Evolutionary conservation across 2,113 vertebrate genomes (phyloP).

Genomic region (Labeo catla): DNA sequence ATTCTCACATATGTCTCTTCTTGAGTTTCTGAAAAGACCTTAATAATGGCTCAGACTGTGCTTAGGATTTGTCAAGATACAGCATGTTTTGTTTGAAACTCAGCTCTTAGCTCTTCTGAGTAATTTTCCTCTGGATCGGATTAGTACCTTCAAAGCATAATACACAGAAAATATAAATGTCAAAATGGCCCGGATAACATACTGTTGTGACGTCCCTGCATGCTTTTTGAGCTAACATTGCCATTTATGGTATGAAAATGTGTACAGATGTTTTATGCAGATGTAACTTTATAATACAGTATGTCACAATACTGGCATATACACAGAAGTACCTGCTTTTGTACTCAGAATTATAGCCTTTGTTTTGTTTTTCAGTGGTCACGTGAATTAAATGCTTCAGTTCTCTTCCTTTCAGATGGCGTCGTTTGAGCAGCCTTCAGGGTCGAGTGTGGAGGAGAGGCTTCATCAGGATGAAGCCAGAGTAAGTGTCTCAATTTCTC

Average conservation of each 20-base stretch:
- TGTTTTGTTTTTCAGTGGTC: slow-evolving; percentile 12
- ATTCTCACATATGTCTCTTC: not conserved
- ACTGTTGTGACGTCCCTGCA: not conserved
- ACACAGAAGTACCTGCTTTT: not conserved
- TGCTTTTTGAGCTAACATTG: not conserved
- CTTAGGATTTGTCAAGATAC: not conserved
- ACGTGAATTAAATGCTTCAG: slow-evolving; percentile 24
- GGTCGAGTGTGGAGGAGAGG: slow-evolving; percentile 97
- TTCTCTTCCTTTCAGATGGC: slow-evolving; percentile 79
- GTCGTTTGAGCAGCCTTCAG: slow-evolving; percentile 90
- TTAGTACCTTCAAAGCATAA: not conserved
- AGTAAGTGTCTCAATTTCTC: slow-evolving; percentile 71
- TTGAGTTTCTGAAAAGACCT: not conserved
- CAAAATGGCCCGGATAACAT: not conserved
- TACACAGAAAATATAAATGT: not conserved
- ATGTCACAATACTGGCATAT: not conserved
- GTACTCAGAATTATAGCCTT: not conserved
- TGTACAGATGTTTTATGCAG: not conserved
- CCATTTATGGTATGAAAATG: not conserved
- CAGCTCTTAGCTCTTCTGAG: not conserved
- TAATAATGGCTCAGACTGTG: not conserved
- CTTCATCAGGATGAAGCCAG: slow-evolving; percentile 97
- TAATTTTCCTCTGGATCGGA: not conserved
- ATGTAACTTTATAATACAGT: not conserved
- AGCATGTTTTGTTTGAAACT: no score